These are phyloP conservation scores for Erpornis zantholeuca DNA, from an alignment of 2,113 vertebrate species.

Conservation along the genomic window DNA sequence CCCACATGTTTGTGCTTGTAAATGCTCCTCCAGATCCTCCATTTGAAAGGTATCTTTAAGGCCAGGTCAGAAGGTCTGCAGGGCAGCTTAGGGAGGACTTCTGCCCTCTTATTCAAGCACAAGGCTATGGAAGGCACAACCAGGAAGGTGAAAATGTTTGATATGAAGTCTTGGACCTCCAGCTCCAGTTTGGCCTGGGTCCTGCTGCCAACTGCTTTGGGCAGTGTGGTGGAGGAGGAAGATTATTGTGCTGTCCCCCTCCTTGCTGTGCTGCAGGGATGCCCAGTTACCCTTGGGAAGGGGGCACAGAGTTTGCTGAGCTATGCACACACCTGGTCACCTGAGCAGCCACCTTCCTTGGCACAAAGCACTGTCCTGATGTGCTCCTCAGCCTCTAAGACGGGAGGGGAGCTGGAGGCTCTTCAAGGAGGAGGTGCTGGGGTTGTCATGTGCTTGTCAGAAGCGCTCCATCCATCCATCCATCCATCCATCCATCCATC, in stretches of 20 bases:
- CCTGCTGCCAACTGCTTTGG: neutral
- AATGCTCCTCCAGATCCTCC: neutral
- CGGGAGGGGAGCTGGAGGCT: neutral
- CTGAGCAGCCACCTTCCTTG: neutral
- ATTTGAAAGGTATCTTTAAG: neutral
- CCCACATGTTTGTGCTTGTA: neutral
- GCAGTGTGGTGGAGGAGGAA: neutral
- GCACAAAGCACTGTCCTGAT: neutral
- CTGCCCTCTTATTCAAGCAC: neutral
- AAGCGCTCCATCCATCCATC: neutral
- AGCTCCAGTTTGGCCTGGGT: neutral
- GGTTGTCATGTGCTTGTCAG: neutral
- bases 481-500: neutral
- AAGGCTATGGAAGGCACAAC: neutral
- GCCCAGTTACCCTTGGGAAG: neutral
- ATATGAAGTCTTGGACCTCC: neutral
- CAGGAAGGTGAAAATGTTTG: neutral
- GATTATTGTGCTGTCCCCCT: neutral
- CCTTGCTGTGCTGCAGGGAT: neutral
- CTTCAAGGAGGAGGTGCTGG: neutral
- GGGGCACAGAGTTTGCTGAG: neutral
- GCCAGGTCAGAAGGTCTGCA: neutral
- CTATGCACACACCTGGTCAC: neutral
- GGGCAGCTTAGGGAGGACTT: neutral
- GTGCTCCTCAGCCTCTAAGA: neutral